These are phyloP conservation scores for Misgurnus anguillicaudatus DNA, from an alignment of 2,113 vertebrate species.

Conservation along the genomic window DNA sequence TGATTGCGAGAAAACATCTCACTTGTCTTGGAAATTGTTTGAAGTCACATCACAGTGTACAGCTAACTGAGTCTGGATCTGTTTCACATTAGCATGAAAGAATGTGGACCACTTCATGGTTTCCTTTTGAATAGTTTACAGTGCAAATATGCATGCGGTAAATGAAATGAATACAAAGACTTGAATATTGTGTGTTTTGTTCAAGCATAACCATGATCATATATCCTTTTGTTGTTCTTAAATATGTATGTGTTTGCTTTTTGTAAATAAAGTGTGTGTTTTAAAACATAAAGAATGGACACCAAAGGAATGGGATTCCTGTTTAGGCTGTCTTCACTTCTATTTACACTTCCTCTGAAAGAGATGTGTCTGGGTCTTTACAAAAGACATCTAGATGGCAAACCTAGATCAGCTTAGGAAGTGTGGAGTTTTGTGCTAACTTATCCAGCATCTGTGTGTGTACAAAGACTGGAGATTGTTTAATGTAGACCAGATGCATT, in stretches of 20 bases:
- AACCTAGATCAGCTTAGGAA: background rate
- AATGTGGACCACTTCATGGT: conserved; percentile 10
- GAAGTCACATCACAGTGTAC: background rate
- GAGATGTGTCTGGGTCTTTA: background rate
- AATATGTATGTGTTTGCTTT: background rate
- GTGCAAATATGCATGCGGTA: background rate
- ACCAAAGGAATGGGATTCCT: conserved; percentile 32
- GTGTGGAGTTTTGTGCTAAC: conserved; percentile 3
- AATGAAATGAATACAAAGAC: background rate
- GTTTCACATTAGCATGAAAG: conserved; percentile 37
- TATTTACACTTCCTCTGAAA: conserved; percentile 27
- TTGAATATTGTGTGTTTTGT: background rate
- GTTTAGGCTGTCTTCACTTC: conserved; percentile 49
- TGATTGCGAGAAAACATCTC: conserved; percentile 15
- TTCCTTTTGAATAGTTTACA: conserved; percentile 16
- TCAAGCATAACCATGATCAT: background rate
- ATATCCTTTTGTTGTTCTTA: background rate
- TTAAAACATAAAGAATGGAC: background rate
- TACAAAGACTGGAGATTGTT: conserved; percentile 36
- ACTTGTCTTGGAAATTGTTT: conserved; percentile 14
- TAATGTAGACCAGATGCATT: conserved; percentile 57
- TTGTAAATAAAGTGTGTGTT: background rate
- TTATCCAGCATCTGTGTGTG: background rate
- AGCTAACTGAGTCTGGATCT: background rate
- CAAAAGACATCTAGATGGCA: too few species aligned